These are phyloP conservation scores for Dicentrarchus labrax DNA, from an alignment of 2,113 vertebrate species.

Conservation along the genomic window DNA sequence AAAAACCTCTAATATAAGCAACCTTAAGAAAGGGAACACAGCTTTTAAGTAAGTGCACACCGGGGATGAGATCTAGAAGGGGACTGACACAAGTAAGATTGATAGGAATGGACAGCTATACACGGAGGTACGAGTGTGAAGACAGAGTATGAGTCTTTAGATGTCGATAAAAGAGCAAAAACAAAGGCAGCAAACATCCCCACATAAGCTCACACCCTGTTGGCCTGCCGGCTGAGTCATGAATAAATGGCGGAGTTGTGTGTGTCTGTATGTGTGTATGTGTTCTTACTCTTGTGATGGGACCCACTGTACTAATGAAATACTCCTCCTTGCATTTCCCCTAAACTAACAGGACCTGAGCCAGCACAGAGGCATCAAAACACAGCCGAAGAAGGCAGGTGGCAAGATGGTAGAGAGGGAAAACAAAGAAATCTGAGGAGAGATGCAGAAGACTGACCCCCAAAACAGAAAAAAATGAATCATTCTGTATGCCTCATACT, in stretches of 20 bases:
- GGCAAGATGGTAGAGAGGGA: neutral
- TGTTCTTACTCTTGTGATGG: slow-evolving; percentile 18
- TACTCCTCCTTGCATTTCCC: slow-evolving; percentile 26
- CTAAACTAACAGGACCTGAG: slow-evolving; percentile 33
- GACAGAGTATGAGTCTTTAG: slow-evolving; percentile 33
- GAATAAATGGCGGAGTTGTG: slow-evolving; percentile 34
- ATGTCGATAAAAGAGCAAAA: slow-evolving; percentile 46
- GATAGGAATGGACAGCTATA: slow-evolving; percentile 53
- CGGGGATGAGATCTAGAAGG: slow-evolving; percentile 7
- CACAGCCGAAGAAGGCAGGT: neutral
- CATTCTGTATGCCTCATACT: neutral
- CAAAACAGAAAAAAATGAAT: slow-evolving; percentile 5
- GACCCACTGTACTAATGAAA: slow-evolving; percentile 30
- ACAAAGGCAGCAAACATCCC: slow-evolving; percentile 29
- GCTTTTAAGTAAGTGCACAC: slow-evolving; percentile 20
- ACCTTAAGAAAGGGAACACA: neutral
- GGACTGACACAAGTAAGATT: neutral
- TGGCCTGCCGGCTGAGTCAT: slow-evolving; percentile 36
- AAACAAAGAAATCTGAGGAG: slow-evolving; percentile 21
- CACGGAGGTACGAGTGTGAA: slow-evolving; percentile 47
- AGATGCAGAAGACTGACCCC: slow-evolving; percentile 11
- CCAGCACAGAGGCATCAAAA: slow-evolving; percentile 26
- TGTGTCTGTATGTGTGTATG: slow-evolving; percentile 14
- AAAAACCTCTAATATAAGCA: neutral
- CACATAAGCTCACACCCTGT: neutral